A percentile compares a stretch with the other conserved stretches of the same genome.
phyloP scores from a whole-genome alignment of 2,888 invertebrate species.

The Sinohyriopsis cumingii region DNA sequence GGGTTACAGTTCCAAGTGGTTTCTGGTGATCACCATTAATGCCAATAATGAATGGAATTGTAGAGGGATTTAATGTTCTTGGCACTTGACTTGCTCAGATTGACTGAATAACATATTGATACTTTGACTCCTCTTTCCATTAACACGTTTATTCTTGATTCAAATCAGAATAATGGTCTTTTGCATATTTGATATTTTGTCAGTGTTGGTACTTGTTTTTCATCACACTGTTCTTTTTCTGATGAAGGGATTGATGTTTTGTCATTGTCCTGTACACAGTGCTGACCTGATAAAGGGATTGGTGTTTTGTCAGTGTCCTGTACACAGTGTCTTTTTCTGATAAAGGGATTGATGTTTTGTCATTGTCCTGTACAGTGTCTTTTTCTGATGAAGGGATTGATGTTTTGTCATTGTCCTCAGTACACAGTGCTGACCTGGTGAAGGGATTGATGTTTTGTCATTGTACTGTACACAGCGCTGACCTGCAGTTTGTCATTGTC shows the following conservation, averaged over 20 bases:
- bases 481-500: too few relatives aligned
- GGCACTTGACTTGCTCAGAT: too few relatives aligned
- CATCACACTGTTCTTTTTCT: not conserved
- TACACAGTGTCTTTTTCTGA: not conserved
- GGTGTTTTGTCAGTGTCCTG: too few relatives aligned
- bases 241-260: not conserved
- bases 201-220: not conserved
- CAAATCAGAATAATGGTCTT: not conserved
- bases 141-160: not conserved
- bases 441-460: not conserved
- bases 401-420: too few relatives aligned
- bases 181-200: not conserved
- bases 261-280: too few relatives aligned
- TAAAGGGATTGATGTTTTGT: not conserved
- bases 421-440: too few relatives aligned
- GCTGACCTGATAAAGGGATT: not conserved
- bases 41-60: not conserved
- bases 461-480: too few relatives aligned
- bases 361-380: not conserved
- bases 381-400: not conserved
- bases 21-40: constrained; percentile 1
- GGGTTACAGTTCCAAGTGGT: not conserved
- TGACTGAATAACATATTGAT: not conserved
- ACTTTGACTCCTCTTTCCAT: not conserved
- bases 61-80: not conserved